Conservation (phyloP, 2,113 vertebrate species). For the Heptranchias perlo region DNA sequence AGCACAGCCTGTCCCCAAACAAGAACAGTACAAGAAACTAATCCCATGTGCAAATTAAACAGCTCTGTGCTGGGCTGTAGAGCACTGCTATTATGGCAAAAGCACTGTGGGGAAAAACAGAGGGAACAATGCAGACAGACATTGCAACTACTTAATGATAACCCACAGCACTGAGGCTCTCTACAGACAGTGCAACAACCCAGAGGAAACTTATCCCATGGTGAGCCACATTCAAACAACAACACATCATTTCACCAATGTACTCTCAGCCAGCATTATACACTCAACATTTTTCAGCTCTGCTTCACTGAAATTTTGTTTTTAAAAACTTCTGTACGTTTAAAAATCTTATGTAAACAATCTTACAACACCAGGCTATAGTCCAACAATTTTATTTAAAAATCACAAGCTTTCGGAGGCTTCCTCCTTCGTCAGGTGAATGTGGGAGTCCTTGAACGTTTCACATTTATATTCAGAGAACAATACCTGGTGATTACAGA, state of each 20-base stretch:
- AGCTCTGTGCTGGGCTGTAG: background rate
- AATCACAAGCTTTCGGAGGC: too few species aligned
- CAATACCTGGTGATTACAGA: too few species aligned
- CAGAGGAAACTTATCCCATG: background rate
- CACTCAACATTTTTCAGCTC: background rate
- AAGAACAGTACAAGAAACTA: background rate
- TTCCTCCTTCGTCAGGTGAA: too few species aligned
- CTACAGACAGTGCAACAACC: background rate
- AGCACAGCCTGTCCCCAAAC: slow-evolving; percentile 26
- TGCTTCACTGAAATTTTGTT: background rate
- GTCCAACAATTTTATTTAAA: too few species aligned
- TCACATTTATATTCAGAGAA: too few species aligned
- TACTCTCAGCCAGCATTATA: background rate
- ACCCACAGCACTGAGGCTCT: background rate
- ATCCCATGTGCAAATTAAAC: background rate
- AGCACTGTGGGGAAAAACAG: background rate
- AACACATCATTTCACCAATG: background rate
- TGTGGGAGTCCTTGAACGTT: too few species aligned
- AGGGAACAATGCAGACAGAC: background rate
- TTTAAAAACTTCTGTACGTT: background rate
- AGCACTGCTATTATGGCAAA: background rate
- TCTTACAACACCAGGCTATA: too few species aligned
- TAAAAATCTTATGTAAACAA: background rate
- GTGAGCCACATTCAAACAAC: background rate
- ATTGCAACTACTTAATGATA: background rate